Conservation (phyloP, 2,888 invertebrate species). For the Danaus chrysippus region DNA sequence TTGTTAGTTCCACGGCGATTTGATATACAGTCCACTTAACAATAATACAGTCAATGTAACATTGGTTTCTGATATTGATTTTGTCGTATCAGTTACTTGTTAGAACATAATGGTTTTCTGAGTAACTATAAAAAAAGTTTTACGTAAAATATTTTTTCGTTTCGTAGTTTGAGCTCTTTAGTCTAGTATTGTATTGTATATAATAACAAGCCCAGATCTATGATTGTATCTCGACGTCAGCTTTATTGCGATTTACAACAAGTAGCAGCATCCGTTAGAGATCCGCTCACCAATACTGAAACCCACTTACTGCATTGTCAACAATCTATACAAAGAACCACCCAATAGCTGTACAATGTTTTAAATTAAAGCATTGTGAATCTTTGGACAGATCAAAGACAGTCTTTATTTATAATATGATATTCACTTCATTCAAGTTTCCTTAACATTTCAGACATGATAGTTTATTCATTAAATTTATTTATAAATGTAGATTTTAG, state of each 20-base stretch:
- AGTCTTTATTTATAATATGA: not conserved
- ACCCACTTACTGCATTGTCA: constrained; percentile 27
- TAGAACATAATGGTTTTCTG: too few species aligned
- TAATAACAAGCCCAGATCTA: not conserved
- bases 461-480: too few species aligned
- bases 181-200: too few species aligned
- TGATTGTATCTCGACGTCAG: constrained; percentile 14
- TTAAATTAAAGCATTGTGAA: constrained; percentile 8
- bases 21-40: not conserved
- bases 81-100: too few species aligned
- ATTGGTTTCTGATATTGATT: not conserved
- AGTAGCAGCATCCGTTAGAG: constrained; percentile 34
- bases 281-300: constrained; percentile 35
- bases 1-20: not conserved
- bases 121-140: too few species aligned
- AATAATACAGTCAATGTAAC: not conserved
- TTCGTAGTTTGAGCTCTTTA: too few species aligned
- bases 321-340: not conserved
- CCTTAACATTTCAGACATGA: too few species aligned
- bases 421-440: too few species aligned
- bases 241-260: constrained; percentile 35
- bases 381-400: not conserved
- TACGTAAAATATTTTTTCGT: too few species aligned
- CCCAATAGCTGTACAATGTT: not conserved
- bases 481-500: too few species aligned